Evolutionary conservation across 2,888 invertebrate genomes (phyloP), one percentile per base, ranked within the genome.

Genomic region (Melieria crassipennis): DNA sequence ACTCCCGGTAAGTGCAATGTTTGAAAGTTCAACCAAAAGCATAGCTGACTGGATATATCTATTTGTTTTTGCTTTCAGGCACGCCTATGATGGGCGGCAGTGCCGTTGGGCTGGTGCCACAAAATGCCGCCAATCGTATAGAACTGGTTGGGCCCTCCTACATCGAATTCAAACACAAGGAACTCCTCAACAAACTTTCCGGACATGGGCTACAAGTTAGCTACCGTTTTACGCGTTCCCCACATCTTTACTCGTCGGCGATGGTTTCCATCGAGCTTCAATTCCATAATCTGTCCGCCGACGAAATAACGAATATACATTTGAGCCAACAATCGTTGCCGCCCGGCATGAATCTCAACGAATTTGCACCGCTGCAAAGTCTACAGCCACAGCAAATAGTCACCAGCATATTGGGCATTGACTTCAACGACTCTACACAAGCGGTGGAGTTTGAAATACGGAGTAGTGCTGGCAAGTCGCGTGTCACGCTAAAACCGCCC

Each of bases 341-440:
- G n/a, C 81, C 89, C 43, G 94, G 93, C 70, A 92, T 94, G 90
- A 88, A 89, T 70, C 87, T 95, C 68, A 92, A 93, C 78, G 93
- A 93, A 76, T 94, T 95, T 85, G 90, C 91, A 7, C 90, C 91
- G 9, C 89, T 97, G 64, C 83, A 90, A 47, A 81, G 85, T 5
- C 86, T 97, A 45, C 88, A 90, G 7, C 89, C 92, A 0, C 91
- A 91, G 64, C 90, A 90, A 45, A 88, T 90, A n/a, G 88, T 91
- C 48, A 89, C 91, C 30, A 91, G 91, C 5, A 90, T 92, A 0
- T 84, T 97, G 76, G 97, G 97, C 13, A 91, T 98, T 5, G 96
- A 97, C 88, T 97, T 96, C 87, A 95, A 95, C 73, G 98, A 98
- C 86, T 94, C 96, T 16, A 96, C 94, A 66, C 96, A 97, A 85